Base-by-base conservation (phyloP, 2,888 invertebrate genomes). In the Pyrgus malvae region DNA sequence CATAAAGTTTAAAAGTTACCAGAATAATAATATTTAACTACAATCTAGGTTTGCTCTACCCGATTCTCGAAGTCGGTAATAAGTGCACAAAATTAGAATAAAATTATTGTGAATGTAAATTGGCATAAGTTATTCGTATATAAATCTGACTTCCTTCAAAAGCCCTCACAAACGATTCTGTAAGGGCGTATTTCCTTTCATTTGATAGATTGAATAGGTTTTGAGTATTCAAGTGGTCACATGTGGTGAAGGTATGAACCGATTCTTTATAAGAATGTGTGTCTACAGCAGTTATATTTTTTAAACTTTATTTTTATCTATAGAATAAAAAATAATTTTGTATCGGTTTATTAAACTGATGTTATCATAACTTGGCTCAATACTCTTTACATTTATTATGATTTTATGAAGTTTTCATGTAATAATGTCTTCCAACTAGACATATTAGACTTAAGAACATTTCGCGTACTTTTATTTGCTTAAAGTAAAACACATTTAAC, bases 151-250 rank as follows among this genome's bases (percentile, higher is more conserved):
- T 48, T 48, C 40, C 29, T 6, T 49, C 31, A 41, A 23, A 31
- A 33, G 12, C 29, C 41, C 31, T 40, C 14, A 19, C 40, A 31
- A 49, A 40, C 21, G 14, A 48, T n/a, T 38, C 21, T 31, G 14
- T 19, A 14, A 33, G 14, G 11, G 41, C 29, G 41, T 23, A 49
- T 49, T 41, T 49, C 49, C 49, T 49, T 49, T 49, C 54, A 12
- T 55, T 33, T 25, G 33, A 48, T 14, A 29, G 27, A 45, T 23
- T 27, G 27, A 29, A 21, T 16, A 48, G 38, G 49, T 16, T 55
- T 37, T 57, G 60, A 62, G 60, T 61, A 45, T 62, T 69, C 62
- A 65, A 68, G 64, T 62, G 59, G 60, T 59, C 58, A 61, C 66
- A 65, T 62, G 58, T 62, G 63, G 62, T 46, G 48, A 37, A 59